phyloP scores from a whole-genome alignment of 2,797 vertebrate species.

The Meriones psammophilus region DNA sequence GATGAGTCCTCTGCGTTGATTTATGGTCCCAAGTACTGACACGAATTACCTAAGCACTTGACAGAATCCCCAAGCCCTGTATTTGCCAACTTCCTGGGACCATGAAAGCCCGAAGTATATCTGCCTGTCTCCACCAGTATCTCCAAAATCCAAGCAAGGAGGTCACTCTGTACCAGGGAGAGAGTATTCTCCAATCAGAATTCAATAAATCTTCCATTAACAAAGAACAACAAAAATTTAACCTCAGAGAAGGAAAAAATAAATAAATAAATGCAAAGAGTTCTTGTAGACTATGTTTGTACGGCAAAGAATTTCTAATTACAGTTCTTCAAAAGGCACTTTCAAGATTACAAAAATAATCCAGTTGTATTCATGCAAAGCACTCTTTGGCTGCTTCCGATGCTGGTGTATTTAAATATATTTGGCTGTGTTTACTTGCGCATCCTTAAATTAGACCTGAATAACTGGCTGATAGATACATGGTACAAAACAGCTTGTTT shows the following conservation, averaged over 20 bases:
- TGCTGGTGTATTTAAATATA: constrained; percentile 73
- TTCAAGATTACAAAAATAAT: constrained; percentile 72
- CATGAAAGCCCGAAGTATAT: background rate
- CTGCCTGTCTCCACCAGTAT: background rate
- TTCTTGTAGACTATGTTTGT: constrained; percentile 37
- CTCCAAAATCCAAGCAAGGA: constrained; percentile 28
- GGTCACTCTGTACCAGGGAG: background rate
- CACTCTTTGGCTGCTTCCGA: constrained; percentile 57
- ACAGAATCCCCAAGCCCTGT: background rate
- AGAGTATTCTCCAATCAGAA: background rate
- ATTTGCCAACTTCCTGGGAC: background rate
- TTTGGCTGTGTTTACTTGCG: constrained; percentile 69
- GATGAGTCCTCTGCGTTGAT: constrained; percentile 31
- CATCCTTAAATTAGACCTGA: constrained; percentile 78
- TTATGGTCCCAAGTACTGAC: constrained; percentile 9
- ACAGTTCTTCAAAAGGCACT: constrained; percentile 62
- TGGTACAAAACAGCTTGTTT: constrained; percentile 78
- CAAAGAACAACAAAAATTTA: constrained; percentile 48
- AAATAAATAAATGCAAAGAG: background rate
- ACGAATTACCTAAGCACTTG: constrained; percentile 51
- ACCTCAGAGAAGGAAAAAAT: background rate
- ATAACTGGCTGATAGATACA: constrained; percentile 77
- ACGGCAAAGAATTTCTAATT: constrained; percentile 67
- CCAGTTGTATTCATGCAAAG: constrained; percentile 26
- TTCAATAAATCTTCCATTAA: constrained; percentile 43